Base-by-base conservation (phyloP, 1,140 invertebrate species). In the Brachionus sp. region DNA sequence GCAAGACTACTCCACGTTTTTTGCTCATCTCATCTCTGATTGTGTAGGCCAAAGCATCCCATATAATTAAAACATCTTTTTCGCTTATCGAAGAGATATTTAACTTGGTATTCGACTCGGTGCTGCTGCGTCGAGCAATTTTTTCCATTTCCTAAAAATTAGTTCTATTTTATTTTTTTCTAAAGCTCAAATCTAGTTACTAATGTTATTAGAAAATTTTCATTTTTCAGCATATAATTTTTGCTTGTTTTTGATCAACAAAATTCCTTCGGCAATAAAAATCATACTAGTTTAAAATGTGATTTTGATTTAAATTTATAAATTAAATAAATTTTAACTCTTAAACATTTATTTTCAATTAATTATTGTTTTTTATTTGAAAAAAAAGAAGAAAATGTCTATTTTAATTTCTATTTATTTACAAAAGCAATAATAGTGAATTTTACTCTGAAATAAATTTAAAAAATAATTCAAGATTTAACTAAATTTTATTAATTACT, bases 51-150 rank as follows among this genome's bases (percentile, higher is more conserved):
- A 80, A 62, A 3, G 77, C 77, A 39, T 80, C 62, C 77, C 77
- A 80, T 62, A 80, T 80, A 25, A 62, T 66, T 12, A 80, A 39
- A 7, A 80, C 77, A 80, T 80, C 77, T 39, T 80, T 62, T 66
- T 57, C 50, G 1, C 10, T 80, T 5, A 80, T 80, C 16, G 37
- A 70, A 3, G 35, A 70, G 44, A 46, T 23, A 25, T 46, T 75
- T 23, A 75, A 25, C 13, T 46, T 46, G 29, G 6, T 46, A 5
- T 75, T 75, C 25, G 42, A 46, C 25, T 75, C 42, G 25, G 70
- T 19, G 19, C 70, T 75, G 23, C 70, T 46, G 5, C 23, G 16
- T 46, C 70, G 16, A 46, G 70, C 70, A 19, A 75, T 75, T 75
- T 75, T 46, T 25, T 75, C 70, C 70, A 75, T 75, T 46, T 13